A percentile compares a stretch with the other conserved stretches of the same genome.
Conservation (phyloP, 1,140 invertebrate species). For the Drosophila ficusphila region DNA sequence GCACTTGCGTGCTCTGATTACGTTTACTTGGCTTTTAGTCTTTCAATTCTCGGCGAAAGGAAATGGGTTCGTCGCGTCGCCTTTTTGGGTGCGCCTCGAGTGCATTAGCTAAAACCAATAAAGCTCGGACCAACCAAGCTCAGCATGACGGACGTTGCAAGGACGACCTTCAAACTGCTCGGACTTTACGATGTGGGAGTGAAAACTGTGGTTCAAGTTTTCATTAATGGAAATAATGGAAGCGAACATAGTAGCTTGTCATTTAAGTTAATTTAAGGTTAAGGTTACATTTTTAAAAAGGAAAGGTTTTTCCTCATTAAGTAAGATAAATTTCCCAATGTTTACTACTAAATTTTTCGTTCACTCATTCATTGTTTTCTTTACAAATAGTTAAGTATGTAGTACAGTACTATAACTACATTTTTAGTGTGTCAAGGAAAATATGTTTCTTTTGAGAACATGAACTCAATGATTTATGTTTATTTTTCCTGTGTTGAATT, state of each 20-base stretch:
- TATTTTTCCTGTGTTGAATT: neutral
- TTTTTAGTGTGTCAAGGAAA: neutral
- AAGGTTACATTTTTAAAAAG: no score
- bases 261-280: neutral
- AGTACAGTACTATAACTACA: no score
- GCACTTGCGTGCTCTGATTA: conserved; percentile 29
- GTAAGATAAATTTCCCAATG: no score
- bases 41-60: neutral
- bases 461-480: conserved; percentile 5
- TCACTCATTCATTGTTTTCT: no score
- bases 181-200: conserved; percentile 1
- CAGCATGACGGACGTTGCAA: conserved; percentile 43
- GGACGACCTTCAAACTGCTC: conserved; percentile 37
- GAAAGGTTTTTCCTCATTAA: no score
- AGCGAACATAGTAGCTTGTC: conserved; percentile 14
- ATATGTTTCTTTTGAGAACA: no score
- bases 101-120: conserved; percentile 34
- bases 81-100: conserved; percentile 22
- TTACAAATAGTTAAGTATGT: no score
- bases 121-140: conserved; percentile 10
- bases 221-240: conserved; percentile 20
- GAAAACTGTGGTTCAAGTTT: conserved; percentile 12
- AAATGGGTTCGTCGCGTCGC: conserved; percentile 28
- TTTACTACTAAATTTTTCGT: no score
- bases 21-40: conserved; percentile 15